Base-by-base conservation (phyloP, 35 echinoderm and acorn worm species). In the Diadema setosum region DNA sequence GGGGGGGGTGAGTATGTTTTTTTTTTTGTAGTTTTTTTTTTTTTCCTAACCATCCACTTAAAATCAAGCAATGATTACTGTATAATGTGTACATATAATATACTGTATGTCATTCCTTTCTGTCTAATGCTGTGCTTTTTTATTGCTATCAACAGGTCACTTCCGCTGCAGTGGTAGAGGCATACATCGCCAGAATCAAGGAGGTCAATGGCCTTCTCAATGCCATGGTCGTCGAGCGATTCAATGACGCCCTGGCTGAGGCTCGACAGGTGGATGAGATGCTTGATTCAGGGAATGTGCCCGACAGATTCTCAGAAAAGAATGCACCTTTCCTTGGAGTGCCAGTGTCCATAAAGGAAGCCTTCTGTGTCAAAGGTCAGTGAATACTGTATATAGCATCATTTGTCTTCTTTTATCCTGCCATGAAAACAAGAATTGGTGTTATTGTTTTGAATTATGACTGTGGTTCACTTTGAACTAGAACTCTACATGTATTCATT, bases 291-390 rank as follows among this genome's bases (percentile, higher is more conserved):
- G 87, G 67, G 26, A 35, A 90, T 34, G 58, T 98, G 9, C 88
- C 92, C 16, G 95, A 94, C 14, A 83, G 85, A 67, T 98, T 91
- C 70, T 91, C 84, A 7, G 65, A 91, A 55, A 86, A 87, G 31
- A 98, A 94, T 85, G 80, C 91, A 33, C 95, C 95, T 29, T 98
- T 94, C 42, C 91, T 98, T 39, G 95, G 95, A 34, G 91, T 98
- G 3, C 95, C 95, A 7, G 23, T 94, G 5, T 91, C 91, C 2
- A 82, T 94, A 2, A 98, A 98, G 61, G 95, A 98, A 58, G 91
- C 95, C 15, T 98, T 98, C 73, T 58, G 48, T 37, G 86, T 90
- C 40, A 91, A 70, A 80, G 95, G 95, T 98, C 88, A 87, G 43
- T n/a, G n/a, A n/a, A n/a, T n/a, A n/a, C 11, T 11, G 23, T 11